Base-by-base conservation (phyloP, 2,888 invertebrate species). In the Falcaria lacertinaria region DNA sequence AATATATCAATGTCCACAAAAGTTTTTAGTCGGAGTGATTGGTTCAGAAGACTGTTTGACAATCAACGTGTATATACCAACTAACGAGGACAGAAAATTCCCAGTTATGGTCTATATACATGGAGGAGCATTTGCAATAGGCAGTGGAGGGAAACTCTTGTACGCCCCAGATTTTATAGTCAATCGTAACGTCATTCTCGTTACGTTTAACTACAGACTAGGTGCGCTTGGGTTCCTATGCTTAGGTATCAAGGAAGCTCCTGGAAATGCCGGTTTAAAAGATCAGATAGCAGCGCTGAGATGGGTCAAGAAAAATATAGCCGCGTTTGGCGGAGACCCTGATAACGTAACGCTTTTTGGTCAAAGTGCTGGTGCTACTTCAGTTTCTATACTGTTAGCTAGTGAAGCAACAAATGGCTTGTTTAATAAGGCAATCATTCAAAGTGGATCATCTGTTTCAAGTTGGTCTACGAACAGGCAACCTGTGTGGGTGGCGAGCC, bases 91-190 rank as follows among this genome's bases (percentile, higher is more conserved):
- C 19, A 57, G 45, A 52, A 76, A 73, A 4, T 45, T 83, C 1
- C 75, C 88, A 15, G 88, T 87, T 1, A 87, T 89, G 87, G 80
- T 88, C 0, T 89, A 54, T 39, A 73, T 88, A 16, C 87, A 89
- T 22, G 88, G 88, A 22, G 88, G 88, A 42, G 86, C 83, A 11
- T 89, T 87, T 46, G 35, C 73, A 1, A 42, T 83, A 0, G 87
- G 88, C 1, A 82, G 74, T 52, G 88, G 85, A 5, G 80, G 85
- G 7, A 84, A 84, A 53, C 36, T 80, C 1, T 1, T 87, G 0
- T 83, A 81, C 33, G 82, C 68, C 2, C 84, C 87, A 17, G 79
- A 84, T 39, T 89, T 80, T 50, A 54, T 88, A 39, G 70, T 85
- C 8, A 70, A 72, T 50, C 74, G 80, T 34, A 74, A 80, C 13